phyloP scores from a whole-genome alignment of 2,888 invertebrate species.

The Saturnia japonica region DNA sequence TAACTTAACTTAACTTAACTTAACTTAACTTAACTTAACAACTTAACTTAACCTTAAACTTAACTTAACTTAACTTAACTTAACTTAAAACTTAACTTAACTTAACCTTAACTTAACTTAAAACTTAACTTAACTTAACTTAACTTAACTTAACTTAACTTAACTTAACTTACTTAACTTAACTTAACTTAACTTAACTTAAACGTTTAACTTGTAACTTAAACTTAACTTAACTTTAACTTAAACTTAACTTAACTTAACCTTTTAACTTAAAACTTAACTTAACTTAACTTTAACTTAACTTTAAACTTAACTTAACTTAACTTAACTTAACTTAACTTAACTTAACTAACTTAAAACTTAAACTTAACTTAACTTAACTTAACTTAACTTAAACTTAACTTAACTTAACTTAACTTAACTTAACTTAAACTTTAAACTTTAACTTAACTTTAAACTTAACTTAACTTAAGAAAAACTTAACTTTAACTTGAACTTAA shows the following conservation, averaged over 20 bases:
- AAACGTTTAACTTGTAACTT: slow-evolving; percentile 30
- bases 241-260: slow-evolving; percentile 21
- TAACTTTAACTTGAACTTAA: too few relatives aligned
- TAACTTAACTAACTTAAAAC: slow-evolving; percentile 24
- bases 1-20: slow-evolving; percentile 25
- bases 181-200: slow-evolving; percentile 25
- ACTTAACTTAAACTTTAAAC: too few relatives aligned
- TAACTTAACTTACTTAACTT: slow-evolving; percentile 22
- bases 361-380: slow-evolving; percentile 29
- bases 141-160: slow-evolving; percentile 21
- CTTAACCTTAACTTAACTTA: too few relatives aligned
- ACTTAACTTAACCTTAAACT: slow-evolving; percentile 25
- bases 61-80: too few relatives aligned
- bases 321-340: slow-evolving; percentile 26
- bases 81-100: too few relatives aligned
- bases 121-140: too few relatives aligned
- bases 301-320: slow-evolving; percentile 21
- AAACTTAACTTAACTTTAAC: slow-evolving; percentile 25
- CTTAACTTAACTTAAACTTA: too few relatives aligned
- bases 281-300: slow-evolving; percentile 22
- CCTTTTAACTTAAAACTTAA: slow-evolving; percentile 15
- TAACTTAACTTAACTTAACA: slow-evolving; percentile 30
- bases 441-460: too few relatives aligned
- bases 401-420: too few relatives aligned
- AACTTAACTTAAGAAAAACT: too few relatives aligned